Evolutionary conservation across 2,797 vertebrate genomes (phyloP).

Genomic region (Acanthurus leucopareius): DNA sequence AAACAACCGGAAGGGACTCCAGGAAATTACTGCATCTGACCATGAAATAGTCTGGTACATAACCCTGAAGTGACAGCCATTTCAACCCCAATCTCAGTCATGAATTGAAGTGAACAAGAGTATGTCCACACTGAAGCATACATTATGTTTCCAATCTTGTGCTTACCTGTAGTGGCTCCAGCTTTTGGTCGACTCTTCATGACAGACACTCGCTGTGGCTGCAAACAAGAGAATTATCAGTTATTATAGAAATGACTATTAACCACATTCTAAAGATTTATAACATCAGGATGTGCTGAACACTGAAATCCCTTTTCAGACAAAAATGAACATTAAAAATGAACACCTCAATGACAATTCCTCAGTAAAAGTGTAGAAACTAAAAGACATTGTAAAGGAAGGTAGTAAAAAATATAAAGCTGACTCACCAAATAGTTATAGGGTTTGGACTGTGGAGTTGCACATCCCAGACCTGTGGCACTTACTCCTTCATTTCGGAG

Average conservation of each 20-base stretch:
- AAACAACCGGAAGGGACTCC: too few relatives aligned
- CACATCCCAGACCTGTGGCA: constrained; percentile 16
- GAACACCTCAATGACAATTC: background rate
- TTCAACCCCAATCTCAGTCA: too few relatives aligned
- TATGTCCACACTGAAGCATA: background rate
- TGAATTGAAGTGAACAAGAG: too few relatives aligned
- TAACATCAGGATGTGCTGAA: background rate
- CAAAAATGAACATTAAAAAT: background rate
- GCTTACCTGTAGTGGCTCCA: constrained; percentile 67
- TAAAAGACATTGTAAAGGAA: background rate
- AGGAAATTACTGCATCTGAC: too few relatives aligned
- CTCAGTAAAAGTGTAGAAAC: background rate
- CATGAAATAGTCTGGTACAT: too few relatives aligned
- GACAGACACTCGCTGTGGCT: constrained; percentile 82
- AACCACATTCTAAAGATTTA: background rate
- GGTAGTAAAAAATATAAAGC: background rate
- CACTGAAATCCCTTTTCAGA: background rate
- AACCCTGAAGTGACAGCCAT: too few relatives aligned
- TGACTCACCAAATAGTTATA: constrained; percentile 71
- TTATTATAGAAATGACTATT: background rate
- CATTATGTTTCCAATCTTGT: background rate
- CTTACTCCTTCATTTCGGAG: constrained; percentile 61
- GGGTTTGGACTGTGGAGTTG: constrained; percentile 60
- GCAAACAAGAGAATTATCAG: constrained; percentile 32
- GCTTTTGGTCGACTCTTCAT: constrained; percentile 73